Evolutionary conservation across 2,888 invertebrate genomes (phyloP).

Genomic region (Scaeva pyrastri): DNA sequence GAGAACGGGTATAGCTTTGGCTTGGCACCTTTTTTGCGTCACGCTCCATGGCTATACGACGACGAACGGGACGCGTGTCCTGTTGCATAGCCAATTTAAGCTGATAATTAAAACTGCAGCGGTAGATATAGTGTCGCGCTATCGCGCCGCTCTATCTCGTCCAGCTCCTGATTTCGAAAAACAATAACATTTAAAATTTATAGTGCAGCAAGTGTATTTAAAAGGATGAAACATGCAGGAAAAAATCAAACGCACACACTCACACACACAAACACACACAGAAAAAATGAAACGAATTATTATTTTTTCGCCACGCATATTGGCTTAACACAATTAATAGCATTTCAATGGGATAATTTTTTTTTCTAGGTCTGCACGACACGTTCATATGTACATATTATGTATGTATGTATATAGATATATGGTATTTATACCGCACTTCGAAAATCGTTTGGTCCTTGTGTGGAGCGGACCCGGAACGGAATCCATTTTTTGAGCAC

Average conservation of each 20-base stretch:
- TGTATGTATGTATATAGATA: not conserved
- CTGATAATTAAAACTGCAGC: conserved; percentile 67
- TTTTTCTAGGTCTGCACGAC: conserved; percentile 3
- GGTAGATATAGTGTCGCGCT: conserved; percentile 22
- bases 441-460: conserved; percentile 8
- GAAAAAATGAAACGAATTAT: conserved; percentile 57
- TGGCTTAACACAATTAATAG: conserved; percentile 75
- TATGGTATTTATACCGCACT: too few relatives aligned
- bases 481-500: conserved; percentile 13
- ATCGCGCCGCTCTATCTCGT: conserved; percentile 11
- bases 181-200: conserved; percentile 73
- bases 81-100: conserved; percentile 72
- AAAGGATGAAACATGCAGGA: conserved; percentile 31
- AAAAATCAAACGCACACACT: not conserved
- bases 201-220: conserved; percentile 66
- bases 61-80: conserved; percentile 57
- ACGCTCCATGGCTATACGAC: not conserved
- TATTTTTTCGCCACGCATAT: conserved; percentile 67
- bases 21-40: not conserved
- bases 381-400: too few relatives aligned
- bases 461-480: too few relatives aligned
- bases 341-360: conserved; percentile 27
- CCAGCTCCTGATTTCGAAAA: conserved; percentile 62
- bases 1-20: not conserved
- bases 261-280: not conserved